phyloP scores from a whole-genome alignment of 2,797 vertebrate species.

The Hydrolagus colliei region DNA sequence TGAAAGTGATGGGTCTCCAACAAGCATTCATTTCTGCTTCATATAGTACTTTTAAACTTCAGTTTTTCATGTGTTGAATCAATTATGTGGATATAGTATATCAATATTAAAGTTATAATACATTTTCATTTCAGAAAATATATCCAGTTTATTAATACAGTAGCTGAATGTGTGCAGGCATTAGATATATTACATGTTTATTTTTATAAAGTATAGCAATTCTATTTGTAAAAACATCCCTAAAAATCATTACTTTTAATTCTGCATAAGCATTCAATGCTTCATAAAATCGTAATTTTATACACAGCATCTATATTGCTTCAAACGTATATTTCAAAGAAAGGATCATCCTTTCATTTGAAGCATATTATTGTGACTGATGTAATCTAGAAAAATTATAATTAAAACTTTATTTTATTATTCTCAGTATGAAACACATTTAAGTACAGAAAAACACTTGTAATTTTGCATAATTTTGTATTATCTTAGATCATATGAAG shows the following conservation, averaged over 20 bases:
- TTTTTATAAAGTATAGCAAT: too few relatives aligned
- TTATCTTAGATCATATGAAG: neutral
- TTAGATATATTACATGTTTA: too few relatives aligned
- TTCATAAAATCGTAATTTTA: neutral
- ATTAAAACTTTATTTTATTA: neutral
- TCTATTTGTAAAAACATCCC: too few relatives aligned
- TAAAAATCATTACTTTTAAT: too few relatives aligned
- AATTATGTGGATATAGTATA: neutral
- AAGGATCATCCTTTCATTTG: neutral
- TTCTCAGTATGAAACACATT: neutral
- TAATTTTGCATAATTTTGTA: neutral
- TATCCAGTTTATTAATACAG: too few relatives aligned
- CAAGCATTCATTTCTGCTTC: neutral
- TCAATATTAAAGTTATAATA: slow-evolving; percentile 8
- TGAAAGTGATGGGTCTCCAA: neutral
- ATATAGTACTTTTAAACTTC: neutral
- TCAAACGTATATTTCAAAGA: neutral
- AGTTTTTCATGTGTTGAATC: neutral
- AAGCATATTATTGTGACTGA: too few relatives aligned
- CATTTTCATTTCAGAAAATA: neutral
- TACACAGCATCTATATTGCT: neutral
- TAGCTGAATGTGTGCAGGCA: too few relatives aligned
- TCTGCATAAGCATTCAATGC: too few relatives aligned
- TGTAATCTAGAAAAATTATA: neutral
- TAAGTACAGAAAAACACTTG: neutral